Conservation (phyloP, 2,888 invertebrate species). For the Ophion obscuratus region DNA sequence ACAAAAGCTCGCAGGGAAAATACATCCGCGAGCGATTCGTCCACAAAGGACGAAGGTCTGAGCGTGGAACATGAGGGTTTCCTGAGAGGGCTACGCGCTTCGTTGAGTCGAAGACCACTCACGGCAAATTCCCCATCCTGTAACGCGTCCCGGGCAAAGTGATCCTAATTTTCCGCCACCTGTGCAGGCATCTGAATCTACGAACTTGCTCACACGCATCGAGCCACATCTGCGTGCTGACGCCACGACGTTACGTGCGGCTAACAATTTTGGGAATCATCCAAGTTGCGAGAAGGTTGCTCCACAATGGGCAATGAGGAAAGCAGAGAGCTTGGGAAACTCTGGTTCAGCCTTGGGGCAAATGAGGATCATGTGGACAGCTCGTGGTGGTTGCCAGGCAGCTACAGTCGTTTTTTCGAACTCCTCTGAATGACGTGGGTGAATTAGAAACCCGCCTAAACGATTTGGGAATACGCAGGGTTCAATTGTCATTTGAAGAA, state of each 20-base stretch:
- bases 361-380: no score
- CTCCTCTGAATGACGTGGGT: no score
- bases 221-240: neutral
- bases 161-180: conserved; percentile 28
- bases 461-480: no score
- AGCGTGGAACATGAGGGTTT: neutral
- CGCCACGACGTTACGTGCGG: neutral
- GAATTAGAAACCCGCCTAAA: no score
- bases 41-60: neutral
- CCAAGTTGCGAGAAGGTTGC: neutral
- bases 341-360: neutral
- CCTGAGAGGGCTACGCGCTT: neutral
- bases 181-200: neutral
- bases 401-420: no score
- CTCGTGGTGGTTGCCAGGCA: no score
- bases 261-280: conserved; percentile 16
- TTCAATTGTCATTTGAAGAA: no score
- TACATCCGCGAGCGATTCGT: neutral
- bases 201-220: neutral
- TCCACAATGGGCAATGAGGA: neutral
- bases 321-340: neutral
- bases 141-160: conserved; percentile 2
- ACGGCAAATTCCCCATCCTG: neutral
- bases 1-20: conserved; percentile 28
- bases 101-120: conserved; percentile 16